Conservation (phyloP, 2,113 vertebrate genomes). For the Bos javanicus region DNA sequence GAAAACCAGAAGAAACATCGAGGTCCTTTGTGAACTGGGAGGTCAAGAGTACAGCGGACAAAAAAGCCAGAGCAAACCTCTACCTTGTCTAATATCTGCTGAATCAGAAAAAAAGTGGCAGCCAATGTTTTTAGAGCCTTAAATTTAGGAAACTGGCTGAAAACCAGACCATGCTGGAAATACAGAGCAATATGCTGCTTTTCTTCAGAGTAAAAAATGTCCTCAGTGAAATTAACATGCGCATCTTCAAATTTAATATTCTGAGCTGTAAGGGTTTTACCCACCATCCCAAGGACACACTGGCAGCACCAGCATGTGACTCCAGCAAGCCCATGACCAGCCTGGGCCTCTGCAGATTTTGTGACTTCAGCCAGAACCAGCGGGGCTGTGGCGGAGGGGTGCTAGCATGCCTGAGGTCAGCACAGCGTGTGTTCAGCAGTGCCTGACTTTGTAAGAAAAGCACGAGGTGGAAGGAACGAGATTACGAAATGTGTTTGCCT, state of each 20-base stretch:
- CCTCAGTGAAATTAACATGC: rapidly evolving
- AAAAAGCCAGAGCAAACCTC: not conserved
- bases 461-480: not conserved
- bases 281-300: rapidly evolving
- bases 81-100: not conserved
- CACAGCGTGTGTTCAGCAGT: rapidly evolving
- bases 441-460: not conserved
- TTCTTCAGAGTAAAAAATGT: not conserved
- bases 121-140: not conserved
- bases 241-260: rapidly evolving
- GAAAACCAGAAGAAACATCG: rapidly evolving
- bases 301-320: rapidly evolving
- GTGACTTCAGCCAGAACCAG: not conserved
- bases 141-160: not conserved
- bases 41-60: not conserved
- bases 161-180: not conserved
- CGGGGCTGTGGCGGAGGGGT: rapidly evolving
- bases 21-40: not conserved
- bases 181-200: not conserved
- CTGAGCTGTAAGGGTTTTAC: not conserved
- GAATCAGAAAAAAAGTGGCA: not conserved
- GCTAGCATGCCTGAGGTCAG: not conserved
- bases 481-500: not conserved
- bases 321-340: not conserved
- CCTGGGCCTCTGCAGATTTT: not conserved